Evolutionary conservation across 2,113 vertebrate species (phyloP), one percentile per base, ranked within the genome.

Genomic region (Nestor notabilis): DNA sequence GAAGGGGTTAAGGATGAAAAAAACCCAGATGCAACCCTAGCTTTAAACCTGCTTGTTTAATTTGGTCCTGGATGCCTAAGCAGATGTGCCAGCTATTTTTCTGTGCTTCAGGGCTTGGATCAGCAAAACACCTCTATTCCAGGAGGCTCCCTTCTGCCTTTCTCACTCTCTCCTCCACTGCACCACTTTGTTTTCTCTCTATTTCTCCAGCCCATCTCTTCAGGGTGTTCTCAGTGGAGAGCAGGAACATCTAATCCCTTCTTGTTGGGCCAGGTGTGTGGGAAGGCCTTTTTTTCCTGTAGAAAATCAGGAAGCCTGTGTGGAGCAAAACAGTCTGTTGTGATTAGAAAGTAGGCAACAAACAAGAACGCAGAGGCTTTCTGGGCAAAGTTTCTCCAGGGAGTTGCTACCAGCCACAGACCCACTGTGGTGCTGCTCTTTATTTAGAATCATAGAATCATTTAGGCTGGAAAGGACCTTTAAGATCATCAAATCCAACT

Each of bases 1-100:
- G 58, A 87, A 87, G 21, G 44, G 25, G 28, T 85, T 87, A 94
- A 93, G 52, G 49, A 83, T 47, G 8, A 72, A 91, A 81, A 88
- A 81, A 41, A 14, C 49, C 66, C 69, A 89, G 44, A 72, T 79
- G 33, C 44, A 91, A 41, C 10, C 31, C 58, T 29, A 31, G 7
- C 23, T 91, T 79, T 72, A 91, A 84, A 69, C 27, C 6, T 72
- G 37, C 17, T 33, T 68, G 8, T 63, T 71, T 79, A 58, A 94
- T 81, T 84, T 89, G 60, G 61, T 84, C 46, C 65, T 75, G 61
- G 61, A 50, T 79, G 41, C 47, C 61, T 81, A 47, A 68, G 33
- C 47, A 93, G 47, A 7, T 81, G 77, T 90, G 83, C 43, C 41
- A 58, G 24, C 29, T n/a, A 9, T 31, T 70, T 68, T 58, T 80